Percentiles rank a stretch among this genome's conserved stretches.
phyloP scores from a whole-genome alignment of 1,140 invertebrate genomes.

The Lepidotrigona ventralis region DNA sequence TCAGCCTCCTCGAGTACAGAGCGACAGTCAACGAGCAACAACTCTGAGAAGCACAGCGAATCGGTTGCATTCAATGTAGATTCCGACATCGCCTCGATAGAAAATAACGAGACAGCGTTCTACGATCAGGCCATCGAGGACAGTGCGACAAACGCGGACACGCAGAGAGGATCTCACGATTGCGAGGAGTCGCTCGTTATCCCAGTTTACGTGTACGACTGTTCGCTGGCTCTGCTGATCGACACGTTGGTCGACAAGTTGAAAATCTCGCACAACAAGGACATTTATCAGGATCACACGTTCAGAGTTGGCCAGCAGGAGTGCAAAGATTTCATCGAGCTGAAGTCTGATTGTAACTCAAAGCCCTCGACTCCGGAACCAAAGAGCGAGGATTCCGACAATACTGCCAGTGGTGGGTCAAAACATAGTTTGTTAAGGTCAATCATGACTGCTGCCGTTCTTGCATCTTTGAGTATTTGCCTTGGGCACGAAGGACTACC shows the following conservation, averaged over 20 bases:
- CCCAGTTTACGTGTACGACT: constrained; percentile 87
- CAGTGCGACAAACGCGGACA: constrained; percentile 52
- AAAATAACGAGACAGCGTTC: constrained; percentile 56
- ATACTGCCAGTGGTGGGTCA: constrained; percentile 69
- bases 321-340: constrained; percentile 73
- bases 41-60: constrained; percentile 47
- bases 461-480: no score
- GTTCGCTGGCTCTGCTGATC: constrained; percentile 82
- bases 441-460: no score
- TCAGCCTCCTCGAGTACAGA: constrained; percentile 47
- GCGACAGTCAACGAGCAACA: constrained; percentile 35
- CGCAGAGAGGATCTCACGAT: constrained; percentile 53
- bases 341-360: constrained; percentile 75
- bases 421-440: not conserved
- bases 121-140: constrained; percentile 59
- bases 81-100: constrained; percentile 23
- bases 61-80: constrained; percentile 49
- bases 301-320: constrained; percentile 76
- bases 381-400: constrained; percentile 79
- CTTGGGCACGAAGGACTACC: no score
- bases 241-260: constrained; percentile 82
- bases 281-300: constrained; percentile 81
- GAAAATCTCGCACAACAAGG: constrained; percentile 74
- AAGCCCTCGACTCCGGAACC: constrained; percentile 76
- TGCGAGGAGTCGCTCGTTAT: constrained; percentile 76